Evolutionary conservation across 2,113 vertebrate genomes (phyloP), one percentile per base, ranked within the genome.

Genomic region (Xerus inauris): DNA sequence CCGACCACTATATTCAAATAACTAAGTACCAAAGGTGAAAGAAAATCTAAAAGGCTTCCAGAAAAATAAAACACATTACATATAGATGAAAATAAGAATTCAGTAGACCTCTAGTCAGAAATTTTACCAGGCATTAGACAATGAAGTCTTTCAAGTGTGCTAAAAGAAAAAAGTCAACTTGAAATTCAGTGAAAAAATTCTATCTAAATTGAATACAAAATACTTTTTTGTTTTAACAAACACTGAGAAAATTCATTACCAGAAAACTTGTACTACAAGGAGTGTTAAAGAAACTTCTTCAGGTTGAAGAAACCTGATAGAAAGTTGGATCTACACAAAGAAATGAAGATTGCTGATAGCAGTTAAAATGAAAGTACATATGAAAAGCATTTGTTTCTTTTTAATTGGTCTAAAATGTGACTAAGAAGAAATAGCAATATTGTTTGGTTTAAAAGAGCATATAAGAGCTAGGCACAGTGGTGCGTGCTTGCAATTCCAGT

Each of bases 371-470:
- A 75, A 87, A 91, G 26, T 77, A 87, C 42, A n/a, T n/a, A 69
- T 47, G 20, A 86, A 84, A 47, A 64, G 30, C 8, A 12, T 65
- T 75, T 85, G 49, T 40, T 47, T 35, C 35, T 73, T 80, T 72
- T 87, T 82, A 76, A 64, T 57, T 95, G 65, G 20, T 85, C n/a
- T 81, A 38, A 88, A 84, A 92, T 69, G 35, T 40, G 49, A 73
- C 45, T 71, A 76, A 90, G 14, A 89, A 59, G 71, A 57, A 57
- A 54, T 20, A 83, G 54, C 35, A 54, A 32, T 51, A 30, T 77
- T 54, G 28, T 16, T 69, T 94, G 69, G 69, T 65, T 83, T 92
- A 73, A 77, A 91, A 77, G 28, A 19, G 38, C 0, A 1, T n/a
- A 13, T 57, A 72, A 47, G 72, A 65, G 17, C 54, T 57, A 57